A percentile compares a stretch with the other conserved stretches of the same genome.
Evolutionary conservation across 2,888 invertebrate species (phyloP).

Genomic region (Oegoconia quadripuncta): DNA sequence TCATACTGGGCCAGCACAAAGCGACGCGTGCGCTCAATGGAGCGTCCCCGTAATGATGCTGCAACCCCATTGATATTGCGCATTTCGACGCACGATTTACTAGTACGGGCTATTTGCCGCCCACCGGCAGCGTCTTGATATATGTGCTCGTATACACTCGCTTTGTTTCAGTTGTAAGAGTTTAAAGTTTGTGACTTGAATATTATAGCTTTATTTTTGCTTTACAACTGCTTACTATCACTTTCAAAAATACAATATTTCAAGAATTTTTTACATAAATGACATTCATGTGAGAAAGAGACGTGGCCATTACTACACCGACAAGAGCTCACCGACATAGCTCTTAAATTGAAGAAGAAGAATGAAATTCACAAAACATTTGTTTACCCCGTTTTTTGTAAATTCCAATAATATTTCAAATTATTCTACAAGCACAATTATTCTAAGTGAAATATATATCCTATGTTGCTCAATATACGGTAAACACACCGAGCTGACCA

Average conservation of each 20-base stretch:
- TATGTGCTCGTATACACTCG: slow-evolving; percentile 3
- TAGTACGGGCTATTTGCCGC: slow-evolving; percentile 65
- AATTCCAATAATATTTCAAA: no score
- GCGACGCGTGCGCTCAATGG: slow-evolving; percentile 54
- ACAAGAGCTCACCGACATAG: no score
- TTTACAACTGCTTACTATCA: background rate
- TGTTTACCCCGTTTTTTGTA: no score
- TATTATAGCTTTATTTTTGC: background rate
- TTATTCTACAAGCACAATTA: no score
- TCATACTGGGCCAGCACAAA: slow-evolving; percentile 17
- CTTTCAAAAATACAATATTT: no score
- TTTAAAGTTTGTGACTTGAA: slow-evolving; percentile 2
- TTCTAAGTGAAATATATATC: no score
- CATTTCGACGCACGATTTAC: slow-evolving; percentile 70
- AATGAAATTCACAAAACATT: no score
- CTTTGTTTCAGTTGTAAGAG: slow-evolving; percentile 7
- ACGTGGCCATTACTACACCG: no score
- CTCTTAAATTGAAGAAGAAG: no score
- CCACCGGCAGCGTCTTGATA: slow-evolving; percentile 7
- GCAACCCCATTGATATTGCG: slow-evolving; percentile 64
- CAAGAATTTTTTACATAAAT: no score
- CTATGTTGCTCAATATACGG: slow-evolving; percentile 1
- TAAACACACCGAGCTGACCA: slow-evolving; percentile 4
- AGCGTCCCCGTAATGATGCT: slow-evolving; percentile 55
- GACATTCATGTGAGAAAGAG: no score